Evolutionary conservation across 2,797 vertebrate genomes (phyloP).

Genomic region (Pelodytes ibericus): DNA sequence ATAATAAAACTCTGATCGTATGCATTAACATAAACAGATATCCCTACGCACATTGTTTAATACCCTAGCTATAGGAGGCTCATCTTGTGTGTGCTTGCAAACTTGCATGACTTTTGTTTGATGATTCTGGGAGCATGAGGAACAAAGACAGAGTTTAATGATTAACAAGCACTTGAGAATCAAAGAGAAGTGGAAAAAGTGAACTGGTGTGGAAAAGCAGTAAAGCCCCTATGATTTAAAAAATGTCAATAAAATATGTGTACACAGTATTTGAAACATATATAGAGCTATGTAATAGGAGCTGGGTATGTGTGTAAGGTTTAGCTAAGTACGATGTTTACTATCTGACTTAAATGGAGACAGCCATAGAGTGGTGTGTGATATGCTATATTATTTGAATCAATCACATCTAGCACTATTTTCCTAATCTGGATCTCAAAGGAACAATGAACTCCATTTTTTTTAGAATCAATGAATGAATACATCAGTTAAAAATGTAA

Average conservation of each 20-base stretch:
- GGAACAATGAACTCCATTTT: too few species aligned
- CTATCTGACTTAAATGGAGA: too few species aligned
- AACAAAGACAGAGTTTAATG: slow-evolving; percentile 40
- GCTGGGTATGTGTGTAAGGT: background rate
- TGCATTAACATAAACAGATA: slow-evolving; percentile 10
- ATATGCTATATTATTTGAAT: too few species aligned
- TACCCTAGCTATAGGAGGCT: slow-evolving; percentile 4
- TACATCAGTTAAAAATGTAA: too few species aligned
- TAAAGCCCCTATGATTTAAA: slow-evolving; percentile 32
- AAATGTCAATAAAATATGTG: background rate
- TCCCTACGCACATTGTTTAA: background rate
- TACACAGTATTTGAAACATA: background rate
- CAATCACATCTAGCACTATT: too few species aligned
- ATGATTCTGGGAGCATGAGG: slow-evolving; percentile 18
- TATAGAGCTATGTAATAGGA: background rate
- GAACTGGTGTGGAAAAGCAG: slow-evolving; percentile 14
- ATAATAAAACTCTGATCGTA: slow-evolving; percentile 15
- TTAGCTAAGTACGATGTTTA: background rate
- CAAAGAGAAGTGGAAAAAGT: slow-evolving; percentile 45
- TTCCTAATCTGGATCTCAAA: too few species aligned
- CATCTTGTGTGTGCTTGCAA: background rate
- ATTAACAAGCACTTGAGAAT: slow-evolving; percentile 42
- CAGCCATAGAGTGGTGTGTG: too few species aligned
- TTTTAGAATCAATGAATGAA: too few species aligned
- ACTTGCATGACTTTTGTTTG: slow-evolving; percentile 3